phyloP scores from a whole-genome alignment of 2,888 invertebrate genomes.

The Drosophila multiciliata region DNA sequence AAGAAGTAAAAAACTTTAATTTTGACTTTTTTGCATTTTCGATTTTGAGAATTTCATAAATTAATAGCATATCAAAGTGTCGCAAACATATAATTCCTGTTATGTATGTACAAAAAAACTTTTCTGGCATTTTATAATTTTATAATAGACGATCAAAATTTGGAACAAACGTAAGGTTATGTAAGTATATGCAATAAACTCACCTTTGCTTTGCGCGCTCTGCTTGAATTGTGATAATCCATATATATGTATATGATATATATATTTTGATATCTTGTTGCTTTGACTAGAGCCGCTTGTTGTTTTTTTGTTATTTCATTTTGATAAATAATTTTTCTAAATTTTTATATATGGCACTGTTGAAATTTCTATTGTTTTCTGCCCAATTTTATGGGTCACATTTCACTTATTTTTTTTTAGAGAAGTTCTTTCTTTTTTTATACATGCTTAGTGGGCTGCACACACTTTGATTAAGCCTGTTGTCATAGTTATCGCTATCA shows the following conservation, averaged over 20 bases:
- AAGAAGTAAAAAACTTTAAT: too few relatives aligned
- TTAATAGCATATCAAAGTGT: not conserved
- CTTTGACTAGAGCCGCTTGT: constrained; percentile 51
- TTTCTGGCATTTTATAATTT: not conserved
- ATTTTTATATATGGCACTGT: constrained; percentile 57
- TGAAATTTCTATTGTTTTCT: constrained; percentile 13
- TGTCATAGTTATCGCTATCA: not conserved
- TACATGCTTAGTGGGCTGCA: not conserved
- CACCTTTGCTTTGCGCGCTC: constrained; percentile 37
- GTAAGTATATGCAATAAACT: constrained; percentile 9
- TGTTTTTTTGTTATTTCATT: not conserved
- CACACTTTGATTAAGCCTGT: not conserved
- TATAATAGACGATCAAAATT: not conserved
- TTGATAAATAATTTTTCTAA: constrained; percentile 9
- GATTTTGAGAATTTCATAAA: not conserved
- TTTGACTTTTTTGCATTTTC: not conserved
- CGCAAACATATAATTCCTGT: not conserved
- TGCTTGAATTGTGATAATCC: constrained; percentile 24
- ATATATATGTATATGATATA: constrained; percentile 17
- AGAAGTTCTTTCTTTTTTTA: not conserved
- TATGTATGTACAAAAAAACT: not conserved
- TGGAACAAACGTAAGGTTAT: not conserved
- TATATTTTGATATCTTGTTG: not conserved
- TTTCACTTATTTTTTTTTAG: constrained; percentile 29
- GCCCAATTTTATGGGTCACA: constrained; percentile 42